These are phyloP conservation scores for Oasisia sp. DNA, from an alignment of 2,888 invertebrate genomes.

Conservation along the genomic window DNA sequence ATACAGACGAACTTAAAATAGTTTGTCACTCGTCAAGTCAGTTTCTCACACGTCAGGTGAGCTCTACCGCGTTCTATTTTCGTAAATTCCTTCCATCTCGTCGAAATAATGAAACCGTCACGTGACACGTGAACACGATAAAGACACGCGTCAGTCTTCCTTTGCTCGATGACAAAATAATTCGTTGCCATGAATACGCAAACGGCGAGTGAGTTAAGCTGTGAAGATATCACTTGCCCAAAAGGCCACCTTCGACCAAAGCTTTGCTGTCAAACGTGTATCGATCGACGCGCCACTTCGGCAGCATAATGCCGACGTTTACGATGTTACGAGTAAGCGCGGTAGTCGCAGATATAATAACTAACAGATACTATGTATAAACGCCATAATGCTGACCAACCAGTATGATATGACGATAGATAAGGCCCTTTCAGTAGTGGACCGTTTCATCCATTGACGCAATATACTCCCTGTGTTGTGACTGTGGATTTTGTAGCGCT, in stretches of 20 bases:
- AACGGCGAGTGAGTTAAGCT: not conserved
- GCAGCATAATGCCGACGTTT: not conserved
- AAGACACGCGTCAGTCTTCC: not conserved
- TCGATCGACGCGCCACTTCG: not conserved
- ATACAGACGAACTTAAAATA: not conserved
- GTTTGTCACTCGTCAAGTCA: too few species aligned
- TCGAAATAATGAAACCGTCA: not conserved
- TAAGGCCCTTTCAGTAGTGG: not conserved
- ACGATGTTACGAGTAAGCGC: not conserved
- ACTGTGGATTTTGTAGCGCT: not conserved
- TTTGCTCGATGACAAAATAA: not conserved
- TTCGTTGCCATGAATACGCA: constrained; percentile 17
- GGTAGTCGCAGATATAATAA: not conserved
- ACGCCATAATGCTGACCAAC: not conserved
- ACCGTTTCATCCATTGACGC: not conserved
- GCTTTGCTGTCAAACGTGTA: not conserved
- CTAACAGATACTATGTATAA: not conserved
- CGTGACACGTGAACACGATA: not conserved
- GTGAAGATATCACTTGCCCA: not conserved
- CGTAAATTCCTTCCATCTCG: not conserved
- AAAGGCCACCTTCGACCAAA: constrained; percentile 17
- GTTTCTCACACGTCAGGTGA: not conserved
- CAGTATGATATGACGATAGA: not conserved
- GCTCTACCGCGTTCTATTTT: not conserved
- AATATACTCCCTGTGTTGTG: not conserved